These are phyloP conservation scores for Acrobasis suavella DNA, from an alignment of 2,888 invertebrate genomes.

Conservation along the genomic window DNA sequence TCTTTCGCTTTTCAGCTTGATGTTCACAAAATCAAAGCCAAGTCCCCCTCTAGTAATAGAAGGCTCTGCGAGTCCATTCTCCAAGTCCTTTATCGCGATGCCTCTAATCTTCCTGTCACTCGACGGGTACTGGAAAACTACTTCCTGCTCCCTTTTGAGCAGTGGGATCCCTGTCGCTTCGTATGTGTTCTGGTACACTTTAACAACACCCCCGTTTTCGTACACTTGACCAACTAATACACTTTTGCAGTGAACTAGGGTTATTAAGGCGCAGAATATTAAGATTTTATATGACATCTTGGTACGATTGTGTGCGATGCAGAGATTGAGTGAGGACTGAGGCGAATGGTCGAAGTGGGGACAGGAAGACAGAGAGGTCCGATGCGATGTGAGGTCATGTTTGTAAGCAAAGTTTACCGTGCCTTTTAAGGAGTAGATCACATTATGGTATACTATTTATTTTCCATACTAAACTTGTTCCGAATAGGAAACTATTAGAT, in stretches of 20 bases:
- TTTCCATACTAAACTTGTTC: not conserved
- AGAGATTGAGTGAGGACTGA: not conserved
- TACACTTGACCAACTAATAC: slow-evolving; percentile 54
- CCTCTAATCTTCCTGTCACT: slow-evolving; percentile 67
- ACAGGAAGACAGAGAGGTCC: slow-evolving; percentile 4
- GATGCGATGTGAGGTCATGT: slow-evolving; percentile 3
- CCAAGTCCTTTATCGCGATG: slow-evolving; percentile 67
- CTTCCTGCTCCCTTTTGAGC: slow-evolving; percentile 49
- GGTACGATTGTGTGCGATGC: not conserved
- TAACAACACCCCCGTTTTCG: slow-evolving; percentile 48
- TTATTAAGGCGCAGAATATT: slow-evolving; percentile 33
- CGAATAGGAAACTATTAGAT: not conserved
- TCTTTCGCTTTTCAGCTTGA: slow-evolving; percentile 71
- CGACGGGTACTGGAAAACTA: slow-evolving; percentile 52
- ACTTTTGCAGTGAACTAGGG: slow-evolving; percentile 40
- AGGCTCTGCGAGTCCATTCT: slow-evolving; percentile 63
- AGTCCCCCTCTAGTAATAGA: slow-evolving; percentile 69
- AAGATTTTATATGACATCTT: slow-evolving; percentile 48
- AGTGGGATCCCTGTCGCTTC: slow-evolving; percentile 45
- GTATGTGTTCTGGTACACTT: slow-evolving; percentile 47
- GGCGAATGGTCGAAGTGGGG: not conserved
- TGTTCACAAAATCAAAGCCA: slow-evolving; percentile 61
- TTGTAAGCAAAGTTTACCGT: slow-evolving; percentile 6
- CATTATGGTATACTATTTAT: not conserved
- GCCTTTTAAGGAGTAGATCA: slow-evolving; percentile 4